Conservation (phyloP, 2,113 vertebrate species). For the Pelvicachromis taeniatus region DNA sequence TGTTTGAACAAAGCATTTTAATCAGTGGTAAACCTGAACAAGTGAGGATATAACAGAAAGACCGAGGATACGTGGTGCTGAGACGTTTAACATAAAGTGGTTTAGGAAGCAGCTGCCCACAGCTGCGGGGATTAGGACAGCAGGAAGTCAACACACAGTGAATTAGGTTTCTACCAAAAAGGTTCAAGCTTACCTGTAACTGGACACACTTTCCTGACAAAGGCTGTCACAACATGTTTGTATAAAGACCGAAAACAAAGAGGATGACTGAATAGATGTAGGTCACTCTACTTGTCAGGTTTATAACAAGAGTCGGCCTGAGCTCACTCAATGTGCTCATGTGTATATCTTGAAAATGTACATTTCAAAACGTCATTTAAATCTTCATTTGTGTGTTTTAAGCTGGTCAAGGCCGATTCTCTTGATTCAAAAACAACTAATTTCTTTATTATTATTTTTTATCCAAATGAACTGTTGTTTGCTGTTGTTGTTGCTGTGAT, state of each 20-base stretch:
- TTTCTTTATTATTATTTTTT: background rate
- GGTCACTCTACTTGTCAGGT: background rate
- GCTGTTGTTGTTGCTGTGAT: background rate
- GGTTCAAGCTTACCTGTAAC: background rate
- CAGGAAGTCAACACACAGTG: rapidly evolving
- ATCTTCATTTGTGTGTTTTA: background rate
- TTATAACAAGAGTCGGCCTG: background rate
- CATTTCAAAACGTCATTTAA: background rate
- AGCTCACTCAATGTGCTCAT: background rate
- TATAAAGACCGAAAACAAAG: background rate
- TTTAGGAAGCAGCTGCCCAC: background rate
- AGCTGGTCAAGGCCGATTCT: background rate
- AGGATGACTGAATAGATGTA: background rate
- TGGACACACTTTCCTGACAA: background rate
- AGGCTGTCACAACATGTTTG: background rate
- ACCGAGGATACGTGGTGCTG: background rate
- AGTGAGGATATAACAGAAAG: background rate
- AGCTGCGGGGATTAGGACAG: background rate
- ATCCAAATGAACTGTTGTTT: background rate
- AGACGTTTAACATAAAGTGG: background rate
- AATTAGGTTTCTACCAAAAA: background rate
- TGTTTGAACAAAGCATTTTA: background rate
- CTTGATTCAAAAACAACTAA: background rate
- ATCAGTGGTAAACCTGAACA: background rate
- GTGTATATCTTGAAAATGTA: background rate